Evolutionary conservation across 2,797 vertebrate species (phyloP), one percentile per base, ranked within the genome.

Genomic region (Muscicapa comitata): DNA sequence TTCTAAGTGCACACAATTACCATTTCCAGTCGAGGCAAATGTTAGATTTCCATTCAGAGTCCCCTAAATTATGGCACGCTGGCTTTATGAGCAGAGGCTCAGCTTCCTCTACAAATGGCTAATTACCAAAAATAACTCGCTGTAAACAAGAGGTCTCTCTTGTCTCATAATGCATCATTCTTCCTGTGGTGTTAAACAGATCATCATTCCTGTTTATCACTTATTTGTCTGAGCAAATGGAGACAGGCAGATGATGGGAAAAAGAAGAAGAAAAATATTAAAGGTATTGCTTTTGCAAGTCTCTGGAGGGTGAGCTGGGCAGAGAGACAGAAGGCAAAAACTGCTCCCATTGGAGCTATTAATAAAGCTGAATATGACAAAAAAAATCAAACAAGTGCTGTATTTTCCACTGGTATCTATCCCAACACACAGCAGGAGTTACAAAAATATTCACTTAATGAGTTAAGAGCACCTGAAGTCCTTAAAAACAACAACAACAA

Each of bases 41-140:
- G 90, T 75, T 96, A 73, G 79, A 63, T 82, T 93, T 94, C 76
- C 86, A 95, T 95, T 93, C 92, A 73, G 65, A 93, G 79, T 35
- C 78, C 82, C 93, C 71, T 97, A 86, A 96, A 97, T 96, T 78
- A 95, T 24, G 73, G 55, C 94, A 86, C 8, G 57, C 88, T 96
- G 91, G 50, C 94, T 96, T 96, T 89, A 97, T 3, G 38, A 80
- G 79, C 84, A 17, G 90, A 95, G 92, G 88, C 84, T 94, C 92
- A 83, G 96, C 90, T 87, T 95, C 88, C 93, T 79, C 88, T 95
- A 75, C 90, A 96, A 96, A 95, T 95, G 91, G 94, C 90, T 96
- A 93, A 96, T 97, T 95, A 97, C 93, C 92, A 97, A 95, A 97
- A 97, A 96, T 94, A 95, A 96, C 91, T 95, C 2, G 72, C 80